phyloP scores from a whole-genome alignment of 2,888 invertebrate genomes.

The Drosophila putrida region DNA sequence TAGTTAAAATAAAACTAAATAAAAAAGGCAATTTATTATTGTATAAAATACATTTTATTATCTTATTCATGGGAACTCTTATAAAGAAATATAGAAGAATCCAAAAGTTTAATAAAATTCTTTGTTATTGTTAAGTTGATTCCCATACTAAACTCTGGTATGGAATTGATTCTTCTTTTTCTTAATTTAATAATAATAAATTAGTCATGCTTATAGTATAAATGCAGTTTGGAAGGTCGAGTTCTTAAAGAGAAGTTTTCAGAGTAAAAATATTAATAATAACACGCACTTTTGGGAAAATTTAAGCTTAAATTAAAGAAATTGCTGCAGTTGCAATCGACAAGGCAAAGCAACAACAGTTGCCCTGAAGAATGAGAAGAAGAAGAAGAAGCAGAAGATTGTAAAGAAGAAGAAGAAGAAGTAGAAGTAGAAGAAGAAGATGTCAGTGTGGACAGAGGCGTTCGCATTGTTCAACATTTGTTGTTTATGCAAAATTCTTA shows the following conservation, averaged over 20 bases:
- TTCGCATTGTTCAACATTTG: conserved; percentile 44
- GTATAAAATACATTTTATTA: no score
- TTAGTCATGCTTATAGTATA: neutral
- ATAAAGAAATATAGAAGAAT: no score
- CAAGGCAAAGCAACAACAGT: conserved; percentile 40
- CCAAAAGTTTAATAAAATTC: no score
- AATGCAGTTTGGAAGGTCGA: neutral
- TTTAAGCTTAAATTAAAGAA: conserved; percentile 3
- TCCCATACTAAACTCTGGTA: neutral
- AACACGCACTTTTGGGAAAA: conserved; percentile 22
- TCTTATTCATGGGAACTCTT: no score
- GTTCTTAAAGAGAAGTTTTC: neutral
- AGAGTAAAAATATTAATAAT: neutral
- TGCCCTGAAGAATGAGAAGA: conserved; percentile 6
- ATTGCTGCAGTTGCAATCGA: conserved; percentile 39
- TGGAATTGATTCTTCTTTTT: neutral
- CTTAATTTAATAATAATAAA: conserved; percentile 1
- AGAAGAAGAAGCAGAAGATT: conserved; percentile 5
- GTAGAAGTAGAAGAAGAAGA: conserved; percentile 1
- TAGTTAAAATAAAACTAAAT: no score
- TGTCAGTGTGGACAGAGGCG: conserved; percentile 19
- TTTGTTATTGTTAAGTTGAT: neutral
- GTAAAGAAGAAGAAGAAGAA: conserved; percentile 4
- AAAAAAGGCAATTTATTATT: neutral
- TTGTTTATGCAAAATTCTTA: conserved; percentile 55